Percentiles rank a stretch among this genome's conserved stretches.
phyloP scores from a whole-genome alignment of 2,888 invertebrate species.

The Drosophila buzzatii region DNA sequence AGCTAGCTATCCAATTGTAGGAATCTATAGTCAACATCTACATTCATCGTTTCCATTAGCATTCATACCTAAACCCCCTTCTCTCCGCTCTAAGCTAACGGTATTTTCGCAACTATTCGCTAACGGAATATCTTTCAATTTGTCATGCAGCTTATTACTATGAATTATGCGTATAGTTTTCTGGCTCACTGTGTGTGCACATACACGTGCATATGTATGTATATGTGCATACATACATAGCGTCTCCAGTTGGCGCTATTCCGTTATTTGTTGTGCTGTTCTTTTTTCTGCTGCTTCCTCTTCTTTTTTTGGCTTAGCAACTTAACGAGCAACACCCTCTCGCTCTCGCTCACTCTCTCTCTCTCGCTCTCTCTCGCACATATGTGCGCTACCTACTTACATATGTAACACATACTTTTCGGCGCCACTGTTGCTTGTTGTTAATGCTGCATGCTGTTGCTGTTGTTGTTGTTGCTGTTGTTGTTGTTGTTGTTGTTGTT shows the following conservation, averaged over 20 bases:
- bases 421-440: conserved; percentile 42
- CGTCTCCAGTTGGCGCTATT: neutral
- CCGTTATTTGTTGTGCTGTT: neutral
- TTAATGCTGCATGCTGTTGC: conserved; percentile 22
- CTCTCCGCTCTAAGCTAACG: too few species aligned
- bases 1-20: too few species aligned
- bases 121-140: neutral
- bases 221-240: neutral
- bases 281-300: neutral
- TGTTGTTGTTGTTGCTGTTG: conserved; percentile 22
- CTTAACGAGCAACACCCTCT: conserved; percentile 9
- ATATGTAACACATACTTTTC: conserved; percentile 44
- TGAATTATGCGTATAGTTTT: conserved; percentile 23
- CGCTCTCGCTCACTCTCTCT: neutral
- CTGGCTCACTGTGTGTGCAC: conserved; percentile 24
- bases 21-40: too few species aligned
- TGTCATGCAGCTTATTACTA: conserved; percentile 24
- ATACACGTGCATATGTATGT: neutral
- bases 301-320: neutral
- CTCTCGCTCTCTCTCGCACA: conserved; percentile 2
- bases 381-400: conserved; percentile 15
- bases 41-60: too few species aligned
- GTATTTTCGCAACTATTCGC: neutral
- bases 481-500: conserved; percentile 13
- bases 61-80: too few species aligned